These are phyloP conservation scores for human DNA, from an alignment of 2,113 vertebrate species.

Conservation along the genomic window GRCh38 chr9:107505001-107505500, in stretches of 20 bases:
- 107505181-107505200: slow-evolving; percentile 8
- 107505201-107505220: not conserved
- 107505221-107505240: not conserved
- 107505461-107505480: not conserved
- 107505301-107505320: rapidly evolving
- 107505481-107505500: not conserved
- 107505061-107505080: slow-evolving; percentile 65
- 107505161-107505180: not conserved
- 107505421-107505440: too few species aligned
- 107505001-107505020: slow-evolving; percentile 80
- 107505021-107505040: slow-evolving; percentile 72
- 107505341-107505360: not conserved
- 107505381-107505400: not conserved
- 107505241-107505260: not conserved
- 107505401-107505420: not conserved
- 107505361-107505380: not conserved
- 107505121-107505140: slow-evolving; percentile 33
- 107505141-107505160: slow-evolving; percentile 45
- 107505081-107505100: not conserved
- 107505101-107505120: not conserved
- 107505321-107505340: not conserved
- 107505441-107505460: not conserved
- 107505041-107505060: slow-evolving; percentile 72
- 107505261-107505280: not conserved
- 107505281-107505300: not conserved